These are phyloP conservation scores for Beaufortia kweichowensis DNA, from an alignment of 2,113 vertebrate genomes.

Conservation along the genomic window DNA sequence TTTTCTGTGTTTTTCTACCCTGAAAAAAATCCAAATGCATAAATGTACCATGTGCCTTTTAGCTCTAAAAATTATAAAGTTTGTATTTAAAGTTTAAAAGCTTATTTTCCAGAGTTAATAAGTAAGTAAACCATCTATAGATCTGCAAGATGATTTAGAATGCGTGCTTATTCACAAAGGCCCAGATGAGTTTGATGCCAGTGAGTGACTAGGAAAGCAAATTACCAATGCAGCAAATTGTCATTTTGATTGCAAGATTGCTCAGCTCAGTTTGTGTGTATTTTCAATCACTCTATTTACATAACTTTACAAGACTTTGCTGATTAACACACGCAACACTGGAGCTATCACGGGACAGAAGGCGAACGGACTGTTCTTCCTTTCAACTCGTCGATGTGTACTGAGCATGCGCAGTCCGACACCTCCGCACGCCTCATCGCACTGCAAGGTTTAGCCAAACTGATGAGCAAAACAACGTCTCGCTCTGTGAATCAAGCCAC, in stretches of 20 bases:
- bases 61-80: too few relatives aligned
- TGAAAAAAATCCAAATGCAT: slow-evolving; percentile 26
- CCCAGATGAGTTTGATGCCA: neutral
- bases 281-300: slow-evolving; percentile 25
- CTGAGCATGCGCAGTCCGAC: slow-evolving; percentile 37
- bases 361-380: slow-evolving; percentile 4
- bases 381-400: slow-evolving; percentile 34
- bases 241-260: slow-evolving; percentile 12
- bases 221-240: slow-evolving; percentile 20
- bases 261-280: slow-evolving; percentile 25
- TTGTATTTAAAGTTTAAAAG: neutral
- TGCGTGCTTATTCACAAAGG: slow-evolving; percentile 5
- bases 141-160: neutral
- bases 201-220: slow-evolving; percentile 1
- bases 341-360: slow-evolving; percentile 4
- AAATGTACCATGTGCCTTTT: neutral
- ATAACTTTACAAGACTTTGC: slow-evolving; percentile 17
- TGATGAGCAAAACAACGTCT: slow-evolving; percentile 49
- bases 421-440: slow-evolving; percentile 60
- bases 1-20: too few relatives aligned
- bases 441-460: slow-evolving; percentile 37
- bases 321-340: slow-evolving; percentile 8
- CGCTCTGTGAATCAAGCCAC: slow-evolving; percentile 38
- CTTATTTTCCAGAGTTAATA: slow-evolving; percentile 15
- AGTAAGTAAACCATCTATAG: slow-evolving; percentile 13